A percentile compares a stretch with the other conserved stretches of the same genome.
Conservation (phyloP, 2,797 vertebrate species). For the Microtus agrestis region DNA sequence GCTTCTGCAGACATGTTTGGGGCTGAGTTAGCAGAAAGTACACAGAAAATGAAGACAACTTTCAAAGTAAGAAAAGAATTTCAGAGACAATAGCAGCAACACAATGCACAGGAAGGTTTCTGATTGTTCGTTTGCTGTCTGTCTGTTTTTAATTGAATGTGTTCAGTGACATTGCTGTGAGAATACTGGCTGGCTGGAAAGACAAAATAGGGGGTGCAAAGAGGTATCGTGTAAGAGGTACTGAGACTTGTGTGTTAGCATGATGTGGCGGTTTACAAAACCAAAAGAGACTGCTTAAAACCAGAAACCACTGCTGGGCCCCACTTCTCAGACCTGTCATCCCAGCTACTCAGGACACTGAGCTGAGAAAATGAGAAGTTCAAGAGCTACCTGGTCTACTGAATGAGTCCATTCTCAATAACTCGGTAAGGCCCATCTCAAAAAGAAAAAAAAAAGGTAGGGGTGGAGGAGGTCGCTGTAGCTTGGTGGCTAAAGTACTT, state of each 20-base stretch:
- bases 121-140: background rate
- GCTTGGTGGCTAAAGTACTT: background rate
- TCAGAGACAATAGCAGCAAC: background rate
- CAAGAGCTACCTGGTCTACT: background rate
- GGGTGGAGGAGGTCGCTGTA: background rate
- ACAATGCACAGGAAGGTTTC: background rate
- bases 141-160: background rate
- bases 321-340: background rate
- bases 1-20: background rate
- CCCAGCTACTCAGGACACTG: background rate
- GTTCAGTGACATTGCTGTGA: background rate
- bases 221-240: background rate
- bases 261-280: background rate
- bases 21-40: background rate
- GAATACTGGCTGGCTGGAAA: background rate
- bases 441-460: background rate
- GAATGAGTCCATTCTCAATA: background rate
- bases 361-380: background rate
- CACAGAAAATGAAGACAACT: background rate
- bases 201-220: background rate
- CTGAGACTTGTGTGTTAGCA: background rate
- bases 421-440: background rate
- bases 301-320: background rate
- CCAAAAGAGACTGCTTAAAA: background rate
- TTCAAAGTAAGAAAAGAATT: constrained; percentile 12